These are phyloP conservation scores for Stichodactyla mertensii DNA, from an alignment of 64 coral and sea anemone genomes.

Conservation along the genomic window DNA sequence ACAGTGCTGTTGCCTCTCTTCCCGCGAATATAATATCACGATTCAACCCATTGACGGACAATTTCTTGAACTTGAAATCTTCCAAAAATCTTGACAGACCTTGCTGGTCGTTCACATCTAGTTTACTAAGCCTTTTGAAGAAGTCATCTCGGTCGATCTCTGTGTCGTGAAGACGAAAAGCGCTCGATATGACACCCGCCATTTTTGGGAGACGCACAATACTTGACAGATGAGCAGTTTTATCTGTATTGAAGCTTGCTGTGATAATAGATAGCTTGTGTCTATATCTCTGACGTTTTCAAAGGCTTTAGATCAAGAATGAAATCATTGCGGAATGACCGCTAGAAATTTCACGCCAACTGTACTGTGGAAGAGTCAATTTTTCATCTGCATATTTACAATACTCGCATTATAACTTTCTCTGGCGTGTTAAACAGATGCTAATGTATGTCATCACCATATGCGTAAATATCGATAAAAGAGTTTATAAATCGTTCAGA, in stretches of 20 bases:
- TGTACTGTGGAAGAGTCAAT: background rate
- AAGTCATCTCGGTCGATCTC: conserved; percentile 59
- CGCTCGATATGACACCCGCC: conserved; percentile 51
- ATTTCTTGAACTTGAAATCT: conserved; percentile 75
- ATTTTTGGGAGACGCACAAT: conserved; percentile 6
- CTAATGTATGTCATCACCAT: background rate
- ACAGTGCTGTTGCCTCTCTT: conserved; percentile 67
- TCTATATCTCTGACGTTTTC: background rate
- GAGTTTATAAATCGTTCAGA: too few species aligned
- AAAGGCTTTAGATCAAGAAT: background rate
- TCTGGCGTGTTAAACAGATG: background rate
- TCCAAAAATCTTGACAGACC: conserved; percentile 51
- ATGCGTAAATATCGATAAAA: too few species aligned
- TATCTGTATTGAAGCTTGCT: background rate
- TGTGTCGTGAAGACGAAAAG: conserved; percentile 56
- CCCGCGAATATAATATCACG: conserved; percentile 75
- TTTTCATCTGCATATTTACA: background rate
- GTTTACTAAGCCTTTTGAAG: conserved; percentile 60
- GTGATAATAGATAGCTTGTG: background rate
- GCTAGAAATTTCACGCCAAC: background rate
- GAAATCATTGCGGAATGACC: background rate
- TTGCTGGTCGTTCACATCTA: conserved; percentile 65
- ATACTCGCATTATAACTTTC: background rate
- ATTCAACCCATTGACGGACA: conserved; percentile 61
- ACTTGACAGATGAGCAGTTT: background rate